Percentiles rank a stretch among this genome's conserved stretches.
Conservation (phyloP, 2,113 vertebrate genomes). For the Ciconia stormi region DNA sequence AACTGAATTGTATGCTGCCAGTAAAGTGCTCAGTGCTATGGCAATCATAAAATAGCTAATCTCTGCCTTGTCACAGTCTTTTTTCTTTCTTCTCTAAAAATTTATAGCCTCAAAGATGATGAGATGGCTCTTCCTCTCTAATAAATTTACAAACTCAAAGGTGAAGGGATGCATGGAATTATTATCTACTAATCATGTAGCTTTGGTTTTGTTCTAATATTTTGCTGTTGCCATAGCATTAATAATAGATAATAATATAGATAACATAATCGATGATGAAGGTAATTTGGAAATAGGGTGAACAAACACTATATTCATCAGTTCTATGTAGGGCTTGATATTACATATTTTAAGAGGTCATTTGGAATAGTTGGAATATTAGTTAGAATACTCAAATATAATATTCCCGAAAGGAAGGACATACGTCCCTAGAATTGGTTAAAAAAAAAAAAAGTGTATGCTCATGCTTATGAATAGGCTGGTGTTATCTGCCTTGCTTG, state of each 20-base stretch:
- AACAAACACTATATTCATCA: background rate
- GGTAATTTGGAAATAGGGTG: background rate
- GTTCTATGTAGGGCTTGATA: background rate
- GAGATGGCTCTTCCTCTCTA: background rate
- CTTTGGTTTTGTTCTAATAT: background rate
- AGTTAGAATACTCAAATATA: background rate
- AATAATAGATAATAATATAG: background rate
- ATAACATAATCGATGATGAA: background rate
- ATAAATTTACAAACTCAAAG: background rate
- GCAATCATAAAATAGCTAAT: background rate
- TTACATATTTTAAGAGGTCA: background rate
- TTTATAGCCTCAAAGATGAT: background rate
- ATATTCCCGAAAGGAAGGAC: background rate
- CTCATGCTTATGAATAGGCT: background rate
- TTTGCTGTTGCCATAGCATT: background rate
- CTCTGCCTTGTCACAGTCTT: background rate
- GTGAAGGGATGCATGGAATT: background rate
- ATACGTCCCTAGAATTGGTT: fast-evolving
- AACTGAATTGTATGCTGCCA: background rate
- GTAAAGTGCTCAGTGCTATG: background rate
- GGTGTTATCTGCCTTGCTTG: background rate
- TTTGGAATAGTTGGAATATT: background rate
- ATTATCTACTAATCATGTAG: background rate
- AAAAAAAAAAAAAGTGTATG: background rate
- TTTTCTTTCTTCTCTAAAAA: background rate